Base-by-base conservation (phyloP, 2,888 invertebrate genomes). In the Rugalucina vietnamica region DNA sequence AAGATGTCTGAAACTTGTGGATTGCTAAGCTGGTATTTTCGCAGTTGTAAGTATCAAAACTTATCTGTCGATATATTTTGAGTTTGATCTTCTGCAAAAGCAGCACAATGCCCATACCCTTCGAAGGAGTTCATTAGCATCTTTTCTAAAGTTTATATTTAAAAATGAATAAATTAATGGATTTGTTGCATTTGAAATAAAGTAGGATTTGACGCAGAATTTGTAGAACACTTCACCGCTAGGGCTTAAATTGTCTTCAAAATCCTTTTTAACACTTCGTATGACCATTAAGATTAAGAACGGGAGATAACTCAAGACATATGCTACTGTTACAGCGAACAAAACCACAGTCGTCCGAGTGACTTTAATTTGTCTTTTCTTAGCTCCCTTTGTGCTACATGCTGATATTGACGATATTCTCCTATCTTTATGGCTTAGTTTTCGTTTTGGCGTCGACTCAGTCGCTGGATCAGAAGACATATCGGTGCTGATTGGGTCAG, bases 141-240 rank as follows among this genome's bases (percentile, higher is more conserved):
- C 93, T 39, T 91, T 89, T 14, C 93, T 81, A 84, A 93, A 93
- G 74, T 91, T 91, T n/a, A 90, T 88, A 78, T 93, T 93, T 32
- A 93, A 89, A 79, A 93, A 93, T 74, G 92, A 92, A 86, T 93
- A 93, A 49, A 93, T 93, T 21, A 93, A 71, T 1, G 93, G 93
- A 83, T 93, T 93, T 24, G 93, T 92, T n/a, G 93, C 92, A 81
- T 92, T 93, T 85, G 93, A 93, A 36, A 93, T 92, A 82, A 93
- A 93, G 85, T 92, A 93, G 2, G 93, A 93, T 79, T 93, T 93
- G 21, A 91, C 88, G 79, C 92, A 91, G 60, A 93, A 92, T 89
- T 93, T 93, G 79, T 92, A 92, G 24, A 89, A 87, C 24, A 93
- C 89, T 81, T 93, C 93, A 29, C 88, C 90, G 1, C 88, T 84